Conservation (phyloP, 2,888 invertebrate genomes). For the Drosophila anomalipes region DNA sequence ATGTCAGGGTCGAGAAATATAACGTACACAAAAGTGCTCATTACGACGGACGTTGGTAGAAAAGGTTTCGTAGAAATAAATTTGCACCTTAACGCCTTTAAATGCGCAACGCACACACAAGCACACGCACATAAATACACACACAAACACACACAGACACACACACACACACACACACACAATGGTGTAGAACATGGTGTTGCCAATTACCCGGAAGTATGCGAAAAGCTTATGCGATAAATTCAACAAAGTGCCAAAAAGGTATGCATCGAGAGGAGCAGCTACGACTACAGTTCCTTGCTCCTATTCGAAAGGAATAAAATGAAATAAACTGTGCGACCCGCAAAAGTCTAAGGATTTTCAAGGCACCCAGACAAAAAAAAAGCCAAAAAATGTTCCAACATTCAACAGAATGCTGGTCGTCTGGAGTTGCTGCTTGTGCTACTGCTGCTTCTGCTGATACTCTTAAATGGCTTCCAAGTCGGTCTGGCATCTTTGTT, state of each 20-base stretch:
- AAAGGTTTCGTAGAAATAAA: slow-evolving; percentile 82
- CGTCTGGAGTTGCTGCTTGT: slow-evolving; percentile 14
- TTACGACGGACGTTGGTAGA: slow-evolving; percentile 65
- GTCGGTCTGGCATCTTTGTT: slow-evolving; percentile 68
- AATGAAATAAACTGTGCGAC: slow-evolving; percentile 56
- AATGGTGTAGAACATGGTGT: slow-evolving; percentile 69
- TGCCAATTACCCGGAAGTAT: slow-evolving; percentile 83
- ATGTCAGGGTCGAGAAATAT: slow-evolving; percentile 80
- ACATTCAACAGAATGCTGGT: slow-evolving; percentile 27
- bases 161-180: slow-evolving; percentile 9
- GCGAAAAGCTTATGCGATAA: slow-evolving; percentile 82
- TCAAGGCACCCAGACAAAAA: slow-evolving; percentile 66
- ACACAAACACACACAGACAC: slow-evolving; percentile 1
- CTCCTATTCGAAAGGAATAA: slow-evolving; percentile 31
- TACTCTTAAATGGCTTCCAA: slow-evolving; percentile 63
- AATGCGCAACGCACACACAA: slow-evolving; percentile 66
- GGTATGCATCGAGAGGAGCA: slow-evolving; percentile 70
- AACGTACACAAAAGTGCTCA: slow-evolving; percentile 80
- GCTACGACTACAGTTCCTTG: slow-evolving; percentile 8
- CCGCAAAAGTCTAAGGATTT: slow-evolving; percentile 70
- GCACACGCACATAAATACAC: slow-evolving; percentile 7
- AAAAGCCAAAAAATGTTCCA: slow-evolving; percentile 48
- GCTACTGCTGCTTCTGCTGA: not conserved
- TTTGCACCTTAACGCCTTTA: slow-evolving; percentile 83
- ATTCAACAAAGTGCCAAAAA: slow-evolving; percentile 81